phyloP scores from a whole-genome alignment of 1,140 invertebrate species.

The Phenacoccus solenopsis region DNA sequence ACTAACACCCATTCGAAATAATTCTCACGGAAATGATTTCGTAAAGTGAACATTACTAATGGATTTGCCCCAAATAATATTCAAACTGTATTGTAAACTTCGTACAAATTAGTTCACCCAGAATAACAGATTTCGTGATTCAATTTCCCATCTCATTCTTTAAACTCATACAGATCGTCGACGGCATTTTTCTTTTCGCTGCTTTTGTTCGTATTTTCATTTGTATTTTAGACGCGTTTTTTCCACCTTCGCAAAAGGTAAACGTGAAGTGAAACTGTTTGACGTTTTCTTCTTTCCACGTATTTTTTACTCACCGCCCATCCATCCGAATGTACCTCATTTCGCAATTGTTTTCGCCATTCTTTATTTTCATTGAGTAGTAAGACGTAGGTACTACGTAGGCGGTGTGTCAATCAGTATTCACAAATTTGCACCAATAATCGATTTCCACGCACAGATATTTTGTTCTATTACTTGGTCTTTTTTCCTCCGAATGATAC shows the following conservation, averaged over 20 bases:
- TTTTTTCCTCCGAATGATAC: too few species aligned
- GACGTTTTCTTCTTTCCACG: background rate
- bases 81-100: background rate
- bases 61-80: background rate
- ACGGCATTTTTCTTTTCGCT: background rate
- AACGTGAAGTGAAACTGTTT: background rate
- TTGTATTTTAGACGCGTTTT: background rate
- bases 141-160: background rate
- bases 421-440: too few species aligned
- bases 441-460: too few species aligned
- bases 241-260: background rate
- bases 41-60: background rate
- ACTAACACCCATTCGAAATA: background rate
- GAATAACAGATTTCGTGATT: constrained; percentile 2
- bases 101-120: background rate
- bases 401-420: background rate
- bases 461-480: too few species aligned
- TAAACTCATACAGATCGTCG: background rate
- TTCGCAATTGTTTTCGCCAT: background rate
- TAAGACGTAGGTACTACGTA: background rate
- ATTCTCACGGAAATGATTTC: background rate
- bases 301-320: background rate
- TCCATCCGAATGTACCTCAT: background rate
- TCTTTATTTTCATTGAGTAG: background rate
- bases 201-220: background rate